A percentile compares a stretch with the other conserved stretches of the same genome.
These are phyloP conservation scores for Sialia sialis DNA, from an alignment of 2,113 vertebrate genomes.

Conservation along the genomic window DNA sequence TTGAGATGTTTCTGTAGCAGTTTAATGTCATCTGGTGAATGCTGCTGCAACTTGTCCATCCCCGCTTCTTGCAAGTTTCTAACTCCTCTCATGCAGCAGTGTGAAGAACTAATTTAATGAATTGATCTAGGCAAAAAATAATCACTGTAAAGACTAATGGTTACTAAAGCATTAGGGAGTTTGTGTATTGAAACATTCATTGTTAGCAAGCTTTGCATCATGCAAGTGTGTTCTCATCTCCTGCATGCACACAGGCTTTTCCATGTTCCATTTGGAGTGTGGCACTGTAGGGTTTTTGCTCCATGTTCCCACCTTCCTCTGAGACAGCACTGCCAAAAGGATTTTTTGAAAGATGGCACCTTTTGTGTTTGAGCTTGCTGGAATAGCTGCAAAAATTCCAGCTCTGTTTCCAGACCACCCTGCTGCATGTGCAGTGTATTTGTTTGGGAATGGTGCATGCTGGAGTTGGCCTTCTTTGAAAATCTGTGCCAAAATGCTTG, in stretches of 20 bases:
- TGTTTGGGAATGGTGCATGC: rapidly evolving
- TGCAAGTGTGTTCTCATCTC: background rate
- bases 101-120: background rate
- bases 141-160: background rate
- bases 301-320: background rate
- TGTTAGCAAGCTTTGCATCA: background rate
- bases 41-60: background rate
- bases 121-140: background rate
- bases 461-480: background rate
- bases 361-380: background rate
- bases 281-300: background rate
- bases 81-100: background rate
- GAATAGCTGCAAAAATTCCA: background rate
- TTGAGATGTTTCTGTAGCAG: background rate
- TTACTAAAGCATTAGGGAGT: background rate
- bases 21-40: background rate
- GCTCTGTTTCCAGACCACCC: background rate
- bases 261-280: background rate
- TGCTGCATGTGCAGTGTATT: background rate
- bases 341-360: background rate
- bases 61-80: background rate
- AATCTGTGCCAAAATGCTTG: background rate
- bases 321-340: background rate
- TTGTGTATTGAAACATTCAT: background rate
- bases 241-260: background rate